Percentiles rank a stretch among this genome's conserved stretches.
Evolutionary conservation across 1,140 invertebrate species (phyloP).

Genomic region (Philotrypesis tridentata): DNA sequence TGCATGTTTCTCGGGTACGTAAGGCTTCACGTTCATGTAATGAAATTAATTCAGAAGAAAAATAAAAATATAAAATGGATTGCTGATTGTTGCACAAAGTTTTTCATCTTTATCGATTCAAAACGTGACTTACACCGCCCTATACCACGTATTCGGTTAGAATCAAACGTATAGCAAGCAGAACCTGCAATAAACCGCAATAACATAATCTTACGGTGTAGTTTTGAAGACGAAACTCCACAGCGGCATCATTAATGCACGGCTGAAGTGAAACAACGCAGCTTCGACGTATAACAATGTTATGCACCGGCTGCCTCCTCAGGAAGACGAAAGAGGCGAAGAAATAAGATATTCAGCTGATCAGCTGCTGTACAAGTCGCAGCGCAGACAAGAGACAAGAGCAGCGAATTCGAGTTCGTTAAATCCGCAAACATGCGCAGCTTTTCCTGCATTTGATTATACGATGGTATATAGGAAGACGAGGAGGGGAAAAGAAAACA

Average conservation of each 20-base stretch:
- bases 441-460: background rate
- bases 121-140: too few relatives aligned
- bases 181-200: too few relatives aligned
- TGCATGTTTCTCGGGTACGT: too few relatives aligned
- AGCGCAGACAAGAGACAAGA: background rate
- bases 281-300: background rate
- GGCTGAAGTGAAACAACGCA: conserved; percentile 8
- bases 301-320: too few relatives aligned
- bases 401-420: conserved; percentile 33
- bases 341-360: background rate
- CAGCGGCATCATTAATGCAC: background rate
- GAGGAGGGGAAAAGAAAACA: background rate
- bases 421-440: conserved; percentile 23
- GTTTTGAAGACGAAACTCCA: background rate
- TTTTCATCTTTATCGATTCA: too few relatives aligned
- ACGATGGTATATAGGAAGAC: background rate
- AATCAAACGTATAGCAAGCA: too few relatives aligned
- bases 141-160: too few relatives aligned
- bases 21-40: too few relatives aligned
- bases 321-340: background rate
- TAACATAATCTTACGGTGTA: too few relatives aligned
- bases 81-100: too few relatives aligned
- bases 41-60: too few relatives aligned
- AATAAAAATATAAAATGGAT: too few relatives aligned
- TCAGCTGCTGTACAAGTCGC: background rate